phyloP scores from a whole-genome alignment of 1,140 invertebrate genomes.

The Camponotus vicinus region DNA sequence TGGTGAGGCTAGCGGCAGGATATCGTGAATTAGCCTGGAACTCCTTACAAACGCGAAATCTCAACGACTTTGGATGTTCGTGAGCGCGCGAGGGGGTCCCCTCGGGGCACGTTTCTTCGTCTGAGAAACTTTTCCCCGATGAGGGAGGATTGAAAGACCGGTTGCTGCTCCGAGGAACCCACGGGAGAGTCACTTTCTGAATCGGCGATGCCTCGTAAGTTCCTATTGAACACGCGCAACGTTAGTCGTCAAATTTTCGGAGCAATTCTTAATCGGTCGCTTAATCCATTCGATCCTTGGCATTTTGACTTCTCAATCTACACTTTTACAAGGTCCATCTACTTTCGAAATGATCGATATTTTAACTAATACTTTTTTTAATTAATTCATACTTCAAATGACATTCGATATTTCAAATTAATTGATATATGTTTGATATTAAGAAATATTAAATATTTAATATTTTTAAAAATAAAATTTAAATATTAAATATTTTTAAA shows the following conservation, averaged over 20 bases:
- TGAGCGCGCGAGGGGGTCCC: neutral
- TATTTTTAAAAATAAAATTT: no score
- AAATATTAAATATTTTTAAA: no score
- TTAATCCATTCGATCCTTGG: neutral
- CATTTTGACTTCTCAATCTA: neutral
- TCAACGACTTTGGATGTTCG: slow-evolving; percentile 6
- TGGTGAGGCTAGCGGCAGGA: slow-evolving; percentile 2
- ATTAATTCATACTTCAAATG: neutral
- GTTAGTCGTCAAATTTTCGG: neutral
- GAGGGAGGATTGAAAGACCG: slow-evolving; percentile 1
- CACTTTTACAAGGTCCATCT: neutral
- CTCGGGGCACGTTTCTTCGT: slow-evolving; percentile 8
- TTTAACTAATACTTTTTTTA: neutral
- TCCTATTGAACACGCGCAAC: neutral
- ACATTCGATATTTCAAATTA: no score
- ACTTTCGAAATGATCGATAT: neutral
- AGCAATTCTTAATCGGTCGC: neutral
- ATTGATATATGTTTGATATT: no score
- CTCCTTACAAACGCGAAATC: slow-evolving; percentile 52
- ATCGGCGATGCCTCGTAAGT: neutral
- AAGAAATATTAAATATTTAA: no score
- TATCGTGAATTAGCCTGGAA: slow-evolving; percentile 68
- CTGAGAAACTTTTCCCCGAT: slow-evolving; percentile 43
- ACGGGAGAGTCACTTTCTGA: neutral
- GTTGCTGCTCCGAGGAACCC: neutral